Conservation (phyloP, 2,113 vertebrate species). For the Pelecanus crispus region DNA sequence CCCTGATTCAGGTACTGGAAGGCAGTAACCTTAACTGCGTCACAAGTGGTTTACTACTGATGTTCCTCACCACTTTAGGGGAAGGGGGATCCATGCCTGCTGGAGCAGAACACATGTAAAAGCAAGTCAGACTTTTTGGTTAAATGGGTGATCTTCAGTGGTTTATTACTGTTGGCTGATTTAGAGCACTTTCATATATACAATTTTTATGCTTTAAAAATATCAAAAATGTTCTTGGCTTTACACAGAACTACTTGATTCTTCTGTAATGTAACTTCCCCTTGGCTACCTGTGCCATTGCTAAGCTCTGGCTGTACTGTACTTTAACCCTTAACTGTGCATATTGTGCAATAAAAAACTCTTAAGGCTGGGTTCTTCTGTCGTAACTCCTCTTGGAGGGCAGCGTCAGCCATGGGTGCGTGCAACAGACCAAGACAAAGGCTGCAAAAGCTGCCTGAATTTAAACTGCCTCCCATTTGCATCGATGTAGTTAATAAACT, state of each 20-base stretch:
- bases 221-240: not conserved
- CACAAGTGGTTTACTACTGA: not conserved
- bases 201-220: not conserved
- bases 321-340: not conserved
- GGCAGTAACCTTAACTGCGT: not conserved
- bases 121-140: not conserved
- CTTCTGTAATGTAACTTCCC: not conserved
- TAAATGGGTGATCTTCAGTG: not conserved
- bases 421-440: not conserved
- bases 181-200: not conserved
- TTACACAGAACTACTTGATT: not conserved
- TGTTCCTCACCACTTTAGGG: not conserved
- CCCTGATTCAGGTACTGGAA: not conserved
- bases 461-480: not conserved
- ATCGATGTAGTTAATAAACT: not conserved
- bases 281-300: not conserved
- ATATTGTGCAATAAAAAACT: not conserved
- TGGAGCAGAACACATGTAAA: not conserved
- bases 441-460: not conserved
- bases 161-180: not conserved
- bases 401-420: fast-evolving
- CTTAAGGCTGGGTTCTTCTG: not conserved
- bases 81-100: not conserved
- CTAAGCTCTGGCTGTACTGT: not conserved
- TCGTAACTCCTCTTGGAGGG: fast-evolving